Conservation (phyloP, 1,140 invertebrate genomes). For the Drosophila azteca region DNA sequence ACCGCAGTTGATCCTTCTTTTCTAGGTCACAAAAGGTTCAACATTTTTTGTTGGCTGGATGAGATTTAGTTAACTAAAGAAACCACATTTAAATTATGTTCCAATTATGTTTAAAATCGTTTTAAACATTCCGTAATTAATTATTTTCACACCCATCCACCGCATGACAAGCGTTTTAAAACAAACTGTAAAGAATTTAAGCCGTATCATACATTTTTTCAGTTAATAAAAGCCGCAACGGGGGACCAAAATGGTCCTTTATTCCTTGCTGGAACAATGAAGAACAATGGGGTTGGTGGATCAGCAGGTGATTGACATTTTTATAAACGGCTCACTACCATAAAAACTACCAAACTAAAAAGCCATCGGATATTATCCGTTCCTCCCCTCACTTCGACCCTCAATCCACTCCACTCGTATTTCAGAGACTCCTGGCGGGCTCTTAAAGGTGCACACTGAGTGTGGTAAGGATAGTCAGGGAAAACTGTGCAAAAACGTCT, state of each 20-base stretch:
- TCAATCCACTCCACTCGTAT: slow-evolving; percentile 20
- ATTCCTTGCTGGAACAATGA: slow-evolving; percentile 52
- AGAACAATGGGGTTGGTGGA: slow-evolving; percentile 2
- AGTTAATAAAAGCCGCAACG: slow-evolving; percentile 48
- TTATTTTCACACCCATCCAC: slow-evolving; percentile 10
- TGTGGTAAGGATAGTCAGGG: slow-evolving; percentile 7
- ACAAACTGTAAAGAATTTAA: slow-evolving; percentile 28
- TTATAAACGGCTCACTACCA: slow-evolving; percentile 21
- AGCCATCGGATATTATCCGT: slow-evolving; percentile 34
- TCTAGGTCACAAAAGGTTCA: too few species aligned
- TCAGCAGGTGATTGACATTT: slow-evolving; percentile 56
- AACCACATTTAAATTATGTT: not conserved
- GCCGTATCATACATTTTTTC: slow-evolving; percentile 59
- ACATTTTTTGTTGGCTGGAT: too few species aligned
- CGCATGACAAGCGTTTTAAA: slow-evolving; percentile 16
- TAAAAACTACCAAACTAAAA: slow-evolving; percentile 21
- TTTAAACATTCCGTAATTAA: too few species aligned
- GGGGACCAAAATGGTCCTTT: slow-evolving; percentile 41
- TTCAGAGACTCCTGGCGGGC: slow-evolving; percentile 9
- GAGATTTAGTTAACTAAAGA: not conserved
- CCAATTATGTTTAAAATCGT: not conserved
- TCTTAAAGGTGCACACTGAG: not conserved
- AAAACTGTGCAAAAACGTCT: slow-evolving; percentile 31
- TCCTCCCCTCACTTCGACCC: slow-evolving; percentile 3
- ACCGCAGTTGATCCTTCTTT: too few species aligned